Evolutionary conservation across 2,888 invertebrate genomes (phyloP).

Genomic region (Sarcophaga subvicina): DNA sequence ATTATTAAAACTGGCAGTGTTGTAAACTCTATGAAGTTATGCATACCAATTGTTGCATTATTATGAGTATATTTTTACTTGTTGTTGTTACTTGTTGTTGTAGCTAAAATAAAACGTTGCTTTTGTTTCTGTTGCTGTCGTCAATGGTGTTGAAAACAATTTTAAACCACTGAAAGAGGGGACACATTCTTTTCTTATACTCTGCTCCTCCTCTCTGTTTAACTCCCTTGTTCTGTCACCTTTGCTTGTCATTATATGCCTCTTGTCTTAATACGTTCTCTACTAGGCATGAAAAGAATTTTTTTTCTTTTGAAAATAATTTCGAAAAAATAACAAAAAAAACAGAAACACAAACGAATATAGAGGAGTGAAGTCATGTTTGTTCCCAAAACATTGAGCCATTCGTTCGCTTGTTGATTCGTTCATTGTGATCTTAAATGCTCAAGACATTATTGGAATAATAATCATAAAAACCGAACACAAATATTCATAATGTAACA

Average conservation of each 20-base stretch:
- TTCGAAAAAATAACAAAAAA: neutral
- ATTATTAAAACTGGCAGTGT: conserved; percentile 53
- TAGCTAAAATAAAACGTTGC: neutral
- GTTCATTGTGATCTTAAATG: conserved; percentile 52
- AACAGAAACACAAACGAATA: conserved; percentile 17
- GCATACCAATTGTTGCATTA: conserved; percentile 63
- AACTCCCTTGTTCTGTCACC: neutral
- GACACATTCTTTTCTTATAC: conserved; percentile 8
- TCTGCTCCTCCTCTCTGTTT: neutral
- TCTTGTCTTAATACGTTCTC: conserved; percentile 27
- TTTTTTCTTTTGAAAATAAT: neutral
- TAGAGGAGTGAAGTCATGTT: conserved; percentile 39
- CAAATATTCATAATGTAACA: conserved; percentile 38
- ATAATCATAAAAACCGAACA: conserved; percentile 57
- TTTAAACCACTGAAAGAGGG: conserved; percentile 63
- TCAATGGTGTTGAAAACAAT: conserved; percentile 69
- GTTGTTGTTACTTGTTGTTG: neutral
- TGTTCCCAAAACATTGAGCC: conserved; percentile 58
- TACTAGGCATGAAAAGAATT: conserved; percentile 38
- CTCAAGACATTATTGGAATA: conserved; percentile 68
- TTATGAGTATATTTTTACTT: conserved; percentile 6
- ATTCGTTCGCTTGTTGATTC: neutral
- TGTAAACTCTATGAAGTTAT: conserved; percentile 65
- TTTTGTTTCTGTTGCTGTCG: conserved; percentile 21
- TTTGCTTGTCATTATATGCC: neutral